A percentile compares a stretch with the other conserved stretches of the same genome.
Evolutionary conservation across 2,113 vertebrate species (phyloP).

Genomic region (Malurus alboscapulatus): DNA sequence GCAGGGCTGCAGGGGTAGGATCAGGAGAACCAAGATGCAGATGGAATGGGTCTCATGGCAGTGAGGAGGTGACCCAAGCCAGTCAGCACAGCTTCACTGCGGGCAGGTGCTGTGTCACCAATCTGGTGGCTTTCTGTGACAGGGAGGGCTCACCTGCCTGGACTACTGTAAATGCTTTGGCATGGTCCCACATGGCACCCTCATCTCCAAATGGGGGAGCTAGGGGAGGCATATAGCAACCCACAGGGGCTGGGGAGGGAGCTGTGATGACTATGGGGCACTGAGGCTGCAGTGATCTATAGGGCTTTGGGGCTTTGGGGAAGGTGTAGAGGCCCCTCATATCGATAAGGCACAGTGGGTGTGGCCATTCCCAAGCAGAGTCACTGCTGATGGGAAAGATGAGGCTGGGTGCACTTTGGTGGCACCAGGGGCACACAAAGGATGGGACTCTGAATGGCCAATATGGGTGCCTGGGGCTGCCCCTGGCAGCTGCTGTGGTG

Average conservation of each 20-base stretch:
- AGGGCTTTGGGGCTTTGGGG: background rate
- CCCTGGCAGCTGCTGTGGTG: background rate
- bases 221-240: fast-evolving
- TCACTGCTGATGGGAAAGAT: background rate
- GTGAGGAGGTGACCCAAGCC: background rate
- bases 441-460: background rate
- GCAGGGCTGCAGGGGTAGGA: background rate
- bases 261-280: background rate
- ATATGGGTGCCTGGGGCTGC: background rate
- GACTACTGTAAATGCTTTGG: background rate
- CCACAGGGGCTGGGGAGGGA: too few relatives aligned
- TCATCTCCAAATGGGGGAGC: background rate
- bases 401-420: background rate
- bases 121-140: background rate
- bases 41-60: background rate
- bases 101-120: background rate
- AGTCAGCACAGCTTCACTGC: background rate
- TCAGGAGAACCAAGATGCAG: background rate
- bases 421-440: background rate
- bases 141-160: background rate
- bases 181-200: background rate
- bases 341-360: background rate
- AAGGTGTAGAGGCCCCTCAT: too few relatives aligned
- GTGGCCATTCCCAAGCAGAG: background rate
- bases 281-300: too few relatives aligned